These are phyloP conservation scores for Corella eumyota DNA, from an alignment of 23 tunicate genomes.

Conservation along the genomic window DNA sequence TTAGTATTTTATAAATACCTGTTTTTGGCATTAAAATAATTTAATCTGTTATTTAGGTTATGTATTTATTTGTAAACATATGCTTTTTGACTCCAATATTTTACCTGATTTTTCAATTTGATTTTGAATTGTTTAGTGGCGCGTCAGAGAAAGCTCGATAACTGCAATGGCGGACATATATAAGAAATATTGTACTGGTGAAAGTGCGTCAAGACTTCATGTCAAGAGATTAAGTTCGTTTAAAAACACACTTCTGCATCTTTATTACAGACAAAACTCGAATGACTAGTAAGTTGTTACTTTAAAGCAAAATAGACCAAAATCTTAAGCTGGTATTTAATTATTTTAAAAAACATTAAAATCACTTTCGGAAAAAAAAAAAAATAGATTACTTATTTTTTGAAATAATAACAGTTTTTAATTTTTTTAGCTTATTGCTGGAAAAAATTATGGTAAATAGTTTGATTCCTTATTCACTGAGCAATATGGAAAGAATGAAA, in stretches of 20 bases:
- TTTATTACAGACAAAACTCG: conserved; percentile 60
- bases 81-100: neutral
- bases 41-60: neutral
- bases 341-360: neutral
- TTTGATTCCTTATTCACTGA: conserved; percentile 59
- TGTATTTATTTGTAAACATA: neutral
- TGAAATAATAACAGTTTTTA: neutral
- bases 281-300: conserved; percentile 59
- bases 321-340: neutral
- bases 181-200: conserved; percentile 42
- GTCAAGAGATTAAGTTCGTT: conserved; percentile 15
- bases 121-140: conserved; percentile 23
- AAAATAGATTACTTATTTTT: neutral
- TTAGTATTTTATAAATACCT: neutral
- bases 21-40: too few species aligned
- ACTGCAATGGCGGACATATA: conserved; percentile 77
- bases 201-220: conserved; percentile 18
- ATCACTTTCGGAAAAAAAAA: too few species aligned
- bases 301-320: too few species aligned
- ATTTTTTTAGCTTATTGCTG: conserved; percentile 30
- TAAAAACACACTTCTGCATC: conserved; percentile 48
- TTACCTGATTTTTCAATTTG: neutral
- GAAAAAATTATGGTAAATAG: conserved; percentile 72
- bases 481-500: conserved; percentile 57
- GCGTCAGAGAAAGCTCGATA: conserved; percentile 73